Evolutionary conservation across 2,113 vertebrate genomes (phyloP).

Genomic region (Neoarius graeffei): DNA sequence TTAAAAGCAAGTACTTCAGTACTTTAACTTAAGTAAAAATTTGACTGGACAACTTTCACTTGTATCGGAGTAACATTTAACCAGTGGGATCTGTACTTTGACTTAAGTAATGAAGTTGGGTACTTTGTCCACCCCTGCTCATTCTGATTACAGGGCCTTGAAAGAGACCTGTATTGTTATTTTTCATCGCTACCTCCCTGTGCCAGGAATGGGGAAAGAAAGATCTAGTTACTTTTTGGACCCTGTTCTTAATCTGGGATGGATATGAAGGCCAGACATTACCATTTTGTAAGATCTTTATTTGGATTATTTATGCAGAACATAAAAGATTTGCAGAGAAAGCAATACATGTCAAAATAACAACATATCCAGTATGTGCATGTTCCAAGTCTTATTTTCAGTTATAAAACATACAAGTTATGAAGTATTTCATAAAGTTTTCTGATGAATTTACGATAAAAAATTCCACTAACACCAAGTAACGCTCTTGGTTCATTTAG

Average conservation of each 20-base stretch:
- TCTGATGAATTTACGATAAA: background rate
- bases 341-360: background rate
- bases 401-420: background rate
- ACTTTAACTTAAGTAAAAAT: no score
- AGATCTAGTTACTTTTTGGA: background rate
- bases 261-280: background rate
- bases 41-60: no score
- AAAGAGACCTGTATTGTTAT: no score
- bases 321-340: background rate
- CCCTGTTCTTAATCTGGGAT: background rate
- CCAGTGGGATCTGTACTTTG: no score
- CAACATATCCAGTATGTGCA: background rate
- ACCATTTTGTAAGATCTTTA: background rate
- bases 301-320: background rate
- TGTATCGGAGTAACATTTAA: no score
- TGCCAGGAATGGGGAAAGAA: background rate
- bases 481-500: background rate
- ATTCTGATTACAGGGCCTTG: no score
- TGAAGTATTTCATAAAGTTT: no score
- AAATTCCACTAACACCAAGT: background rate
- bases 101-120: no score
- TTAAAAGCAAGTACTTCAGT: no score
- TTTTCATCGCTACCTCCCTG: no score
- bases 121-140: no score
- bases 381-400: background rate